These are phyloP conservation scores for Myrmophylax atrothorax DNA, from an alignment of 2,113 vertebrate species.

Conservation along the genomic window DNA sequence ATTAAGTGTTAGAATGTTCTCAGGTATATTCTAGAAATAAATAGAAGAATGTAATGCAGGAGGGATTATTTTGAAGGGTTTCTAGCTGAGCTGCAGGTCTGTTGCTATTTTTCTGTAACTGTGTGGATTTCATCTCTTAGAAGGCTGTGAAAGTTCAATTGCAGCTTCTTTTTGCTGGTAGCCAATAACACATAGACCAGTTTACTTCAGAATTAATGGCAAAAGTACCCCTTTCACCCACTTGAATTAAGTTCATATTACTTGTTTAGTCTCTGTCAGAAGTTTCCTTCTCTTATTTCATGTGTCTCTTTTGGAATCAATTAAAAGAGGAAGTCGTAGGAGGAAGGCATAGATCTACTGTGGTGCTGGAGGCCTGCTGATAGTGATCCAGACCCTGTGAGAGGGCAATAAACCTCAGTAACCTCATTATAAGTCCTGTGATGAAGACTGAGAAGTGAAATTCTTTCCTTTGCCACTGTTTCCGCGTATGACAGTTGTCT, in stretches of 20 bases:
- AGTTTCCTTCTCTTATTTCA: background rate
- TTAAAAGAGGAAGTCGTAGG: background rate
- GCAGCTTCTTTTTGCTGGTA: background rate
- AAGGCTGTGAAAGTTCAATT: background rate
- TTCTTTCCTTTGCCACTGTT: background rate
- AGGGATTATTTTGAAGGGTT: background rate
- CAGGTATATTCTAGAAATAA: background rate
- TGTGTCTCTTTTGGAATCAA: background rate
- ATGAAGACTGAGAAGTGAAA: slow-evolving; percentile 16
- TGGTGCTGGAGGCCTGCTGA: background rate
- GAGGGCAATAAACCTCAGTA: background rate
- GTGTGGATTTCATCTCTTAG: background rate
- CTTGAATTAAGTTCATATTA: background rate
- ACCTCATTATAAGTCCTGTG: background rate
- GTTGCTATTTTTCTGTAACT: background rate
- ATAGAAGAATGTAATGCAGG: background rate
- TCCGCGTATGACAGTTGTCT: background rate
- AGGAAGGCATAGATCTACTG: background rate
- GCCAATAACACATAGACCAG: background rate
- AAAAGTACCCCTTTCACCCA: background rate
- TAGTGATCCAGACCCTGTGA: background rate
- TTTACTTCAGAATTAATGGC: background rate
- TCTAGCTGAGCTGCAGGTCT: background rate
- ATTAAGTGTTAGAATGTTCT: background rate
- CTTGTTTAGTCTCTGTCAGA: background rate